Base-by-base conservation (phyloP, 2,113 vertebrate species). In the Neoarius graeffei region DNA sequence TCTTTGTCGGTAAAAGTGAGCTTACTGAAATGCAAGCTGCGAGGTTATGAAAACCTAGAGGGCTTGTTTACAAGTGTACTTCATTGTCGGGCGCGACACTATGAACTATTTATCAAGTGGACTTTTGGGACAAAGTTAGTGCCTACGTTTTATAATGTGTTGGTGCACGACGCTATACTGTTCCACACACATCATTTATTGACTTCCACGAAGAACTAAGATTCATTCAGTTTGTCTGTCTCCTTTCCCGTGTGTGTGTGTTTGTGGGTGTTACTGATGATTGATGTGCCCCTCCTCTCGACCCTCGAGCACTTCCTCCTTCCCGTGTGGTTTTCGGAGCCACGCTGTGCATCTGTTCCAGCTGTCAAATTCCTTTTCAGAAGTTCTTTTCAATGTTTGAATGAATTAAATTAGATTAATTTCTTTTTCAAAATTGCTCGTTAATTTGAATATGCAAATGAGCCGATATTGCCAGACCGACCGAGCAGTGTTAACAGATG, bases 271-370 rank as follows among this genome's bases (percentile, higher is more conserved):
- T 67, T 48, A n/a, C 56, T 54, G 50, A 20, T 86, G 84, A 89
- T 86, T 86, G 84, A 83, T 84, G 56, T 56, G 73, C 19, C 48
- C n/a, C 54, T 71, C 62, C 88, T 83, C 85, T 48, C 57, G 56
- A 81, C 81, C 89, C 91, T 74, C 91, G 25, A 57, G 54, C 35
- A 81, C 77, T 83, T 93, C 91, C 91, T 91, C 82, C 83, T 66
- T 79, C 83, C 77, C 80, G 25, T 8, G 74, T 66, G 87, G 81
- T 71, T 85, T 67, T 82, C 7, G 76, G 9, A 84, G 52, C 2
- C 20, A 88, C 56, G 84, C 86, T 85, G 73, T 90, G 60, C 52
- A 8, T 73, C 35, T 84, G 35, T 73, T 60, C 62, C 57, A 25
- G 80, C 80, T 48, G 79, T 60, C 56, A 81, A 17, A 6, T 27